Evolutionary conservation across 1,140 invertebrate genomes (phyloP), one percentile per base, ranked within the genome.

Genomic region (Zaprionus inermis): DNA sequence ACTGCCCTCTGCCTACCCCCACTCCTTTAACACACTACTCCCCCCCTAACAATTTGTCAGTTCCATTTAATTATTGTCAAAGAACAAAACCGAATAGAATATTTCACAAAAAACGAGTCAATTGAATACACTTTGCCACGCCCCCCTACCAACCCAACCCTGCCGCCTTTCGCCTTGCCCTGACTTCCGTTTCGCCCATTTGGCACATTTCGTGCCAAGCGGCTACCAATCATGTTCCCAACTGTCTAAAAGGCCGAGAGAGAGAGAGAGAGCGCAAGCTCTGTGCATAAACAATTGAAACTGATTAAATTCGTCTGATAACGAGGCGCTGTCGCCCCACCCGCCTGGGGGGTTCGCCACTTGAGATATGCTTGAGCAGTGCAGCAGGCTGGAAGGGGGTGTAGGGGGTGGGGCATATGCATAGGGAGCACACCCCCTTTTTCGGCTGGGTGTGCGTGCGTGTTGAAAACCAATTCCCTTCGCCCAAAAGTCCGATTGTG

Each of bases 291-390:
- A 88, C 83, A 88, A 89, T 88, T 88, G 83, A 88, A 88, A 83
- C 84, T 88, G 83, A 88, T 88, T 88, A 88, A 88, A 80, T 83
- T 83, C 86, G 83, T 74, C 83, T 89, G 83, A 88, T 88, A 88
- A 88, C 72, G 63, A 79, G 83, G 52, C 66, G 66, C 38, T 38
- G 68, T 46, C 63, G 44, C 51, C 56, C 22, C 34, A 32, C 64
- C 30, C n/a, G 38, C 38, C 38, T 16, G 65, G 54, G 71, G 57
- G 65, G 71, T 69, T 56, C 60, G 66, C 64, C 77, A 88, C 83
- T 88, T 88, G 75, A 88, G 83, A 88, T 88, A 88, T 79, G 79
- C 51, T 4, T 28, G 24, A 28, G 24, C 24, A 28, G 24, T 28
- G 24, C 24, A 28, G 24, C 12, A 4, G 3, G 51, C 3, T 0